Evolutionary conservation across 2,888 invertebrate genomes (phyloP), one percentile per base, ranked within the genome.

Genomic region (Leptinotarsa tumamoca): DNA sequence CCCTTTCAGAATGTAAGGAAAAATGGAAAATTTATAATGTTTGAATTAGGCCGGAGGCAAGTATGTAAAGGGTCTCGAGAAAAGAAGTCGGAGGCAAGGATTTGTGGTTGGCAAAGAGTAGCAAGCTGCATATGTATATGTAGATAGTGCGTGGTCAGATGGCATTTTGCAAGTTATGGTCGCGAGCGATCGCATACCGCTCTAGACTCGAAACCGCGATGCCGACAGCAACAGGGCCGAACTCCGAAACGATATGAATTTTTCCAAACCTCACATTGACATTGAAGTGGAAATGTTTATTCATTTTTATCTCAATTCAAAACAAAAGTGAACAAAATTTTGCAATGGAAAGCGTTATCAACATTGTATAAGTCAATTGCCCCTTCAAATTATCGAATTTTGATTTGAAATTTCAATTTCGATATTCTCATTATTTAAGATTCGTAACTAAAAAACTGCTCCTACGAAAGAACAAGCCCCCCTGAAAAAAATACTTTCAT

Each of bases 131-230:
- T 82, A 81, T 84, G 84, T 85, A 84, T 85, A 86, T 85, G 86
- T 85, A 85, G 86, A 86, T 86, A 86, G 86, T 86, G 86, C 86
- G 86, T 86, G 86, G 86, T 86, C 87, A 86, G 85, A 85, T 86
- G 86, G 85, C 86, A 86, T 86, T 84, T 85, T 81, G 85, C 85
- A 83, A 86, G 86, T 87, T 87, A 87, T 87, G 86, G 86, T 84
- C 83, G 85, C 85, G 81, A 56, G 83, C 85, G 84, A 85, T 85
- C 85, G 86, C 86, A 87, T 87, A 86, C 86, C 86, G 85, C 84
- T 84, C 84, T 83, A 81, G 83, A 84, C 83, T 83, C 84, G 58
- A 83, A 84, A 84, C 83, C 79, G 77, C 80, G 82, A 81, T 83
- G 86, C 86, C 86, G 86, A 82, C 85, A 80, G 80, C 75, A 43